Evolutionary conservation across 2,797 vertebrate species (phyloP), one percentile per base, ranked within the genome.

Genomic region (Acipenser transmontanus): DNA sequence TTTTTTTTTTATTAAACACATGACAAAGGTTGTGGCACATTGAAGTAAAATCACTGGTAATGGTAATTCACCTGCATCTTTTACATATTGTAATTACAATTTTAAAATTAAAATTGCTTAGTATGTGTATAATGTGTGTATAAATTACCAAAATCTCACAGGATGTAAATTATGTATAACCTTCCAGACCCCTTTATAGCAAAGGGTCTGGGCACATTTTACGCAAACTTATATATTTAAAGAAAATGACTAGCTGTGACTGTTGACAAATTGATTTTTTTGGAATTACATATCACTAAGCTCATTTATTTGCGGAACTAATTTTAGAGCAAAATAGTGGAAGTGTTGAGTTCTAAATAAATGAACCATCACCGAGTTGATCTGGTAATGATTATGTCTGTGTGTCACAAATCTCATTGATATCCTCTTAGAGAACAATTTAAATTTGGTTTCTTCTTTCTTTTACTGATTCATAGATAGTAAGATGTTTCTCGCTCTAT

Each of bases 121-220:
- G 80, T 91, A 89, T 86, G 88, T 91, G 91, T 91, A 89, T 89
- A 81, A 85, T 85, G 82, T 89, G 87, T 91, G 90, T 91, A 85
- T 85, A 91, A 80, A 80, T 89, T 83, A 88, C 84, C 87, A 84
- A 90, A 89, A 89, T 62, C 76, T 84, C 87, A 84, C 82, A 71
- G 80, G 81, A 79, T 94, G 91, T 93, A 93, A 85, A 91, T 90
- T 87, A 82, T 86, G 84, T 84, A 87, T 79, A 87, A 89, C 81
- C 78, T 77, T 84, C 86, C 78, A 84, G 88, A 79, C 74, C 79
- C 84, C 81, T 79, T 75, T 77, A 76, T 77, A 70, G 68, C 71
- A 70, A 70, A 82, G 81, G 67, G 78, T 85, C 85, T 79, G 76
- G 73, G 75, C 79, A 80, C 79, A 85, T 78, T 88, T 85, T 81